A percentile compares a stretch with the other conserved stretches of the same genome.
These are phyloP conservation scores for Plecotus auritus DNA, from an alignment of 2,113 vertebrate species.

Conservation along the genomic window DNA sequence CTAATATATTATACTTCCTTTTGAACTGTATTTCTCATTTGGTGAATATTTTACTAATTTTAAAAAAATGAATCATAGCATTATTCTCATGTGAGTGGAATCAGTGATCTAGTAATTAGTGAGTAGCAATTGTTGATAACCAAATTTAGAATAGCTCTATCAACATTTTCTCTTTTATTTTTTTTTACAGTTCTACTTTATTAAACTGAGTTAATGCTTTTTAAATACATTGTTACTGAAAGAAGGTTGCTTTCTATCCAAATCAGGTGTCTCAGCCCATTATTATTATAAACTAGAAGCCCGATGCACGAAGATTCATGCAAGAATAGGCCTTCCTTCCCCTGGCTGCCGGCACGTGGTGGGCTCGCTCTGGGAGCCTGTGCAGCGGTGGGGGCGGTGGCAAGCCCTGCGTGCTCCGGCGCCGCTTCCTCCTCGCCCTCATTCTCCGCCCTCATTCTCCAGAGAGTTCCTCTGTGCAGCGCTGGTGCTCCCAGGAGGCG, in stretches of 20 bases:
- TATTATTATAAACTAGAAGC: neutral
- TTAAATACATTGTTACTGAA: constrained; percentile 34
- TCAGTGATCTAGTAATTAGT: constrained; percentile 7
- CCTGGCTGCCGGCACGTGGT: too few species aligned
- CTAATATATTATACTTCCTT: neutral
- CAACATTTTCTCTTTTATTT: constrained; percentile 34
- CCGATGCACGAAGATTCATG: too few species aligned
- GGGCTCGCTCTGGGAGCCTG: too few species aligned
- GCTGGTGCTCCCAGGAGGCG: too few species aligned
- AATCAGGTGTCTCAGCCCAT: constrained; percentile 22
- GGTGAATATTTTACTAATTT: constrained; percentile 28
- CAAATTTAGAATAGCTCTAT: constrained; percentile 31
- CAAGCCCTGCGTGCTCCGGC: too few species aligned
- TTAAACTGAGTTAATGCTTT: constrained; percentile 32
- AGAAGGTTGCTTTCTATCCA: constrained; percentile 24
- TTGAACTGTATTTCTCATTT: neutral
- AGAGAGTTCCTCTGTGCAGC: too few species aligned
- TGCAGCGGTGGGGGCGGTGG: too few species aligned
- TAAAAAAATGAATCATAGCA: neutral
- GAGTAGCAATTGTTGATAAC: neutral
- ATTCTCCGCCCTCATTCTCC: too few species aligned
- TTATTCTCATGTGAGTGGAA: constrained; percentile 18
- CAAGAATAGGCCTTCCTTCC: too few species aligned
- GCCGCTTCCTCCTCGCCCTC: too few species aligned
- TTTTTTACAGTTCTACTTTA: constrained; percentile 41